Evolutionary conservation across 1,140 invertebrate genomes (phyloP).

Genomic region (Drosophila suzukii): DNA sequence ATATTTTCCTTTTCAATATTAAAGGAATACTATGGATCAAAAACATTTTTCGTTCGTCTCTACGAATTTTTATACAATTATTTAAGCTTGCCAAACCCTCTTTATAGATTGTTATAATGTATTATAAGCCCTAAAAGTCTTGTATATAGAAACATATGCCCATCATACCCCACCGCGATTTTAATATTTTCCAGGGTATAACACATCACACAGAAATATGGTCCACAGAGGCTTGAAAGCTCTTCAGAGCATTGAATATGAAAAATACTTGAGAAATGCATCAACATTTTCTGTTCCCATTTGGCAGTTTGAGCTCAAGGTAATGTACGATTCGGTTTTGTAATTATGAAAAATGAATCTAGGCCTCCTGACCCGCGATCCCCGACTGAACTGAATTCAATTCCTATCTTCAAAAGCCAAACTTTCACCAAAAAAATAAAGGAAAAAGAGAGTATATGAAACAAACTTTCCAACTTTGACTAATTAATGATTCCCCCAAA

Average conservation of each 20-base stretch:
- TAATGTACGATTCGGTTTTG: constrained; percentile 61
- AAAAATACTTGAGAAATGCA: constrained; percentile 62
- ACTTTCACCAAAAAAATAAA: constrained; percentile 58
- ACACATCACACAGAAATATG: constrained; percentile 27
- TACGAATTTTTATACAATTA: no score
- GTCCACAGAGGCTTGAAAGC: constrained; percentile 49
- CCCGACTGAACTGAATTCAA: constrained; percentile 28
- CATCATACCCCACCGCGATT: neutral
- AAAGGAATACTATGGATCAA: no score
- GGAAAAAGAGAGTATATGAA: constrained; percentile 1
- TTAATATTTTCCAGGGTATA: constrained; percentile 14
- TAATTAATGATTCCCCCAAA: constrained; percentile 72
- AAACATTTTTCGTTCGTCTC: no score
- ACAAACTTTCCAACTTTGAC: constrained; percentile 59
- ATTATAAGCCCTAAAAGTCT: no score
- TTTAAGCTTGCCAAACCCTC: no score
- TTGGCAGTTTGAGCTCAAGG: constrained; percentile 80
- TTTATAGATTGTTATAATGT: no score
- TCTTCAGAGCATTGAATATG: constrained; percentile 49
- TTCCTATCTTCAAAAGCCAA: constrained; percentile 25
- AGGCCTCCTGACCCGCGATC: constrained; percentile 29
- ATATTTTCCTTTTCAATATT: no score
- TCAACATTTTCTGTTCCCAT: constrained; percentile 50
- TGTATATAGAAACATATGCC: no score
- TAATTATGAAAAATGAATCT: constrained; percentile 64